phyloP scores from a whole-genome alignment of 1,140 invertebrate species.

The Micrasema minimum region DNA sequence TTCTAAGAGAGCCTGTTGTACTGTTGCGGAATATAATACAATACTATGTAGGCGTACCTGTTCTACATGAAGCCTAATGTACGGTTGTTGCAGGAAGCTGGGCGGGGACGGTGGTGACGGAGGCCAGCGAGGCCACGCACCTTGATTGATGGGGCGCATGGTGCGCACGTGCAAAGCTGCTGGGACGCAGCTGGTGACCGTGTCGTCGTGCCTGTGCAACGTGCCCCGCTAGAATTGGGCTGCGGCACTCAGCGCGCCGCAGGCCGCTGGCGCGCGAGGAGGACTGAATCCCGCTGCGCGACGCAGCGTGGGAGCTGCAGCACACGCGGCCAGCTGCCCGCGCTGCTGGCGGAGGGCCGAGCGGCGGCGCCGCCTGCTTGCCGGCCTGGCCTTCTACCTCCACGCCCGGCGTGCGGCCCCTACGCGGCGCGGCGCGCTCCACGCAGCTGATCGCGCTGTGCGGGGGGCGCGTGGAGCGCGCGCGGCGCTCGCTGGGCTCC shows the following conservation, averaged over 20 bases:
- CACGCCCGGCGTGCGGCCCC: slow-evolving; percentile 87
- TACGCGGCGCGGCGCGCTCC: slow-evolving; percentile 73
- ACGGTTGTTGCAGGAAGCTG: slow-evolving; percentile 74
- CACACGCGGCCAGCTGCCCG: slow-evolving; percentile 82
- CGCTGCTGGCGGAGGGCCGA: slow-evolving; percentile 54
- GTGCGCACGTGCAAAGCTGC: slow-evolving; percentile 86
- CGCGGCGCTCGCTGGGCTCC: slow-evolving; percentile 76
- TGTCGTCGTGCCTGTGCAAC: too few relatives aligned
- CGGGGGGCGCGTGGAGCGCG: slow-evolving; percentile 85
- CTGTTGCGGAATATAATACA: too few relatives aligned
- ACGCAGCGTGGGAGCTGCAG: slow-evolving; percentile 82
- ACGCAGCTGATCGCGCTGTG: slow-evolving; percentile 85
- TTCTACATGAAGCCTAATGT: too few relatives aligned
- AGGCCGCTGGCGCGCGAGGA: slow-evolving; percentile 83
- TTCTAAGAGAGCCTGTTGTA: too few relatives aligned
- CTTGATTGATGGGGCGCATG: slow-evolving; percentile 82
- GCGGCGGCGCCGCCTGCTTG: slow-evolving; percentile 67
- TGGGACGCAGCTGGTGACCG: slow-evolving; percentile 81
- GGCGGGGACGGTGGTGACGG: slow-evolving; percentile 81
- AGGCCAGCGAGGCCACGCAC: slow-evolving; percentile 83
- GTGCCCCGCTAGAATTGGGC: slow-evolving; percentile 87
- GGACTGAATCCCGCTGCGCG: slow-evolving; percentile 74
- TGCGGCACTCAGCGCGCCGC: slow-evolving; percentile 80
- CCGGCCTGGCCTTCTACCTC: slow-evolving; percentile 88
- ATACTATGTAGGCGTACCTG: too few relatives aligned